Conservation (phyloP, 1,140 invertebrate genomes). For the Drosophila elegans region DNA sequence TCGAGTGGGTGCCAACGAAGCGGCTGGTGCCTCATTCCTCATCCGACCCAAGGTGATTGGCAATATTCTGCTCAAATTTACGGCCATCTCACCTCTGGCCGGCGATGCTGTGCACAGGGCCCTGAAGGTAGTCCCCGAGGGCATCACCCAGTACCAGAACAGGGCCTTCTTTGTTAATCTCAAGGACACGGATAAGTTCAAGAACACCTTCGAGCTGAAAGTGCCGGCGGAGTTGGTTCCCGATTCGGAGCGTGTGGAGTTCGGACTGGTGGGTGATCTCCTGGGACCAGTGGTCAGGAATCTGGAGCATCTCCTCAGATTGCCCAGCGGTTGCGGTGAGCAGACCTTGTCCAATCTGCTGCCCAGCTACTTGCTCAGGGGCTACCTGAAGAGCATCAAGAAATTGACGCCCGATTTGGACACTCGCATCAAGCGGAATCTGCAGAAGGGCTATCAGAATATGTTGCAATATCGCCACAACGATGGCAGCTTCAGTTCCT, state of each 20-base stretch:
- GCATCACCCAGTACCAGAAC: conserved; percentile 91
- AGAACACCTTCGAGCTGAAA: conserved; percentile 88
- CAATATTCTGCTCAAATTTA: conserved; percentile 90
- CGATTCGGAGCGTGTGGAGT: conserved; percentile 89
- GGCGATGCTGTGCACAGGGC: conserved; percentile 91
- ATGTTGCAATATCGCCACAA: conserved; percentile 94
- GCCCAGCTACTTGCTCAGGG: conserved; percentile 93
- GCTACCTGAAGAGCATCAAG: conserved; percentile 87
- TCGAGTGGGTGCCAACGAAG: conserved; percentile 88
- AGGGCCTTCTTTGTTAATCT: conserved; percentile 92
- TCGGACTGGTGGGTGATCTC: conserved; percentile 91
- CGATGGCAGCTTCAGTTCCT: conserved; percentile 98
- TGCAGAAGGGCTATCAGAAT: conserved; percentile 96
- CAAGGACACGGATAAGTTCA: conserved; percentile 86
- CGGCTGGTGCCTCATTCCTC: conserved; percentile 91
- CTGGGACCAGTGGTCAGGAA: conserved; percentile 91
- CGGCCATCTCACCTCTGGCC: conserved; percentile 88
- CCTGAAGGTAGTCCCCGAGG: conserved; percentile 92
- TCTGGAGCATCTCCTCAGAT: conserved; percentile 90
- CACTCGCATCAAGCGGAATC: conserved; percentile 89
- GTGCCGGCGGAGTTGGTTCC: conserved; percentile 90
- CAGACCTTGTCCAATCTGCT: conserved; percentile 97
- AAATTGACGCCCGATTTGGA: conserved; percentile 86
- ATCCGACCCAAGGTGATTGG: conserved; percentile 91
- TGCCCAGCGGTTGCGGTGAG: conserved; percentile 97